phyloP scores from a whole-genome alignment of 2,797 vertebrate genomes.

The Tokudaia muenninki region DNA sequence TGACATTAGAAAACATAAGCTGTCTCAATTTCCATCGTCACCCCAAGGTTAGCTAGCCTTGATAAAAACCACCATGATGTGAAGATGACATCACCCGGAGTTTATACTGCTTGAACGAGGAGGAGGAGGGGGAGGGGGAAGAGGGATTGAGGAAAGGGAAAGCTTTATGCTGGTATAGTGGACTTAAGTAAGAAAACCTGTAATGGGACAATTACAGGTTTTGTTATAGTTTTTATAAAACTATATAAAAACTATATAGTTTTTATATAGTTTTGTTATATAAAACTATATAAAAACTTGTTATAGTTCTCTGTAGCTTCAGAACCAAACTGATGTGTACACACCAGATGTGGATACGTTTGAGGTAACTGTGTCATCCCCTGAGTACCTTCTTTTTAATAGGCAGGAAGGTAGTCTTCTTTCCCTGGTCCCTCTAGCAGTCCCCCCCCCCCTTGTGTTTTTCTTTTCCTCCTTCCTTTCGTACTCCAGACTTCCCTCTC shows the following conservation, averaged over 20 bases:
- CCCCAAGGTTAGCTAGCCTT: conserved; percentile 4
- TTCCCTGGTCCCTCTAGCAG: conserved; percentile 4
- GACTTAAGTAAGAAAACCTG: background rate
- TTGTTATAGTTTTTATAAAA: too few relatives aligned
- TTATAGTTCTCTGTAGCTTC: conserved; percentile 33
- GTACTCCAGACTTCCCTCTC: background rate
- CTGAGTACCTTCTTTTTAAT: background rate
- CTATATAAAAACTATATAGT: too few relatives aligned
- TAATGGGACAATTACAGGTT: background rate
- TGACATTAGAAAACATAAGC: conserved; percentile 17
- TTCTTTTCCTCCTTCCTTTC: conserved; percentile 18
- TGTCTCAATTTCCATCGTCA: background rate
- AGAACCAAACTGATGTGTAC: background rate
- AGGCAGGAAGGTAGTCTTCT: conserved; percentile 5
- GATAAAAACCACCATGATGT: background rate
- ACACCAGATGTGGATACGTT: background rate
- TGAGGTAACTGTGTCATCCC: background rate
- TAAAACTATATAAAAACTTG: too few relatives aligned
- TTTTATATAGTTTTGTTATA: too few relatives aligned
- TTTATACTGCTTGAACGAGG: background rate
- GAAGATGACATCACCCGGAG: conserved; percentile 17
- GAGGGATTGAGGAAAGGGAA: background rate
- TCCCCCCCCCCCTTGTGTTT: conserved; percentile 48
- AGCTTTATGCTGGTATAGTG: background rate
- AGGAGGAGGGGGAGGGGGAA: background rate